Evolutionary conservation across 1,140 invertebrate species (phyloP).

Genomic region (Drosophila oshimai): DNA sequence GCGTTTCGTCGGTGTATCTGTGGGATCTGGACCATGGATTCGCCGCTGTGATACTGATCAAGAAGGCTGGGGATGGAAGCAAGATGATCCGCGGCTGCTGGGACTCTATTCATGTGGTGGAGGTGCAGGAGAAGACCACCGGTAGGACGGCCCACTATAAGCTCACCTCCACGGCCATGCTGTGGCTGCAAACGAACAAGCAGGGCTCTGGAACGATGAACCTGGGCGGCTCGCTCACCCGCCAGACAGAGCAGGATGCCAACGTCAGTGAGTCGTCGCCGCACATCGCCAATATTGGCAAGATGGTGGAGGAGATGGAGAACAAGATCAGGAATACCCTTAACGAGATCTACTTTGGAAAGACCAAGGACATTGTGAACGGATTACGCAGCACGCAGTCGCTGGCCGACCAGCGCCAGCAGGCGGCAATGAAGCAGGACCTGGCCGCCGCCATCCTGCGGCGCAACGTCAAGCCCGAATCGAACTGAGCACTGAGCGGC

Average conservation of each 20-base stretch:
- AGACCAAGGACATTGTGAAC: constrained; percentile 99
- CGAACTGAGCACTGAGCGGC: constrained; percentile 58
- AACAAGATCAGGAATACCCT: constrained; percentile 99
- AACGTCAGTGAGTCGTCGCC: constrained; percentile 95
- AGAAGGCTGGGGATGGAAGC: constrained; percentile 97
- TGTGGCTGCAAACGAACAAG: constrained; percentile 99
- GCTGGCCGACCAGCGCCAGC: constrained; percentile 91
- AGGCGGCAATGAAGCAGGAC: constrained; percentile 93
- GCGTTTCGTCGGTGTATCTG: constrained; percentile 99
- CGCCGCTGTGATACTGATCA: constrained; percentile 99
- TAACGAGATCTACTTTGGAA: constrained; percentile 99
- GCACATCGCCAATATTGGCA: constrained; percentile 99
- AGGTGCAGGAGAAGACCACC: constrained; percentile 97
- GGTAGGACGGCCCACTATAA: constrained; percentile 98
- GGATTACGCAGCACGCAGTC: constrained; percentile 95
- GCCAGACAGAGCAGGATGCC: constrained; percentile 96
- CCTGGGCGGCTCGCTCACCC: constrained; percentile 97
- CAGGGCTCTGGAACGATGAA: constrained; percentile 99
- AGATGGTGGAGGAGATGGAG: constrained; percentile 99
- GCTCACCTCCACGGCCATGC: constrained; percentile 99
- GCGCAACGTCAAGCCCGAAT: constrained; percentile 83
- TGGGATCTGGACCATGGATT: constrained; percentile 99
- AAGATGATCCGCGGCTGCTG: constrained; percentile 99
- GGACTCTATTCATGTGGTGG: constrained; percentile 99
- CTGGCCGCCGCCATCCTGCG: constrained; percentile 91